Evolutionary conservation across 2,113 vertebrate species (phyloP), one percentile per base, ranked within the genome.

Genomic region (Monopterus albus): DNA sequence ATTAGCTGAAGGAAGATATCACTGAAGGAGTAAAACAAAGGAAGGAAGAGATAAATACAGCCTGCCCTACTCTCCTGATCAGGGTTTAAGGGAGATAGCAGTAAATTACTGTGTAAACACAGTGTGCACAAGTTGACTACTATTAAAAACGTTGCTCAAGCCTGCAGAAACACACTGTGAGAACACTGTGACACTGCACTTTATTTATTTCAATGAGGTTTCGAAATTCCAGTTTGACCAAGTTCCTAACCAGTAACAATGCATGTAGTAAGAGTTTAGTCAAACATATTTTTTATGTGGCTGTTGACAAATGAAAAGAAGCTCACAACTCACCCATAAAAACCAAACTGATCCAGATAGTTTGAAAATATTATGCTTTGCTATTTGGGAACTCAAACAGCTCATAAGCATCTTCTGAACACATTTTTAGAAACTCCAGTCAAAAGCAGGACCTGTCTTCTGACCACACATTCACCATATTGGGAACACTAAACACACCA

Each of bases 31-130:
- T 10, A 7, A 56, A 3, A 61, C 18, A 50, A 31, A 14, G 52
- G 45, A 45, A 38, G 49, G 0, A 5, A 43, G n/a, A n/a, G n/a
- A n/a, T n/a, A n/a, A n/a, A n/a, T n/a, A n/a, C 29, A 18, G 61
- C 53, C 71, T 35, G 31, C 26, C 55, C 35, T 20, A 6, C 60
- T 69, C 42, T 58, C 25, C 50, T 62, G 80, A 72, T 62, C 51
- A 15, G 46, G 81, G 62, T 79, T 76, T 78, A 60, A 72, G 56
- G 66, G 46, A 46, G 60, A 66, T 59, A 71, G 61, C 64, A 21
- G 51, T 18, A n/a, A 51, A 67, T 39, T 18, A 63, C 23, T 23
- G 38, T 9, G 25, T 63, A 40, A 60, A 61, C 63, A 72, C 58
- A 13, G 40, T 5, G 28, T 12, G 26, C n/a, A 42, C 21, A 33